Evolutionary conservation across 2,113 vertebrate genomes (phyloP).

Genomic region (Ciconia stormi): DNA sequence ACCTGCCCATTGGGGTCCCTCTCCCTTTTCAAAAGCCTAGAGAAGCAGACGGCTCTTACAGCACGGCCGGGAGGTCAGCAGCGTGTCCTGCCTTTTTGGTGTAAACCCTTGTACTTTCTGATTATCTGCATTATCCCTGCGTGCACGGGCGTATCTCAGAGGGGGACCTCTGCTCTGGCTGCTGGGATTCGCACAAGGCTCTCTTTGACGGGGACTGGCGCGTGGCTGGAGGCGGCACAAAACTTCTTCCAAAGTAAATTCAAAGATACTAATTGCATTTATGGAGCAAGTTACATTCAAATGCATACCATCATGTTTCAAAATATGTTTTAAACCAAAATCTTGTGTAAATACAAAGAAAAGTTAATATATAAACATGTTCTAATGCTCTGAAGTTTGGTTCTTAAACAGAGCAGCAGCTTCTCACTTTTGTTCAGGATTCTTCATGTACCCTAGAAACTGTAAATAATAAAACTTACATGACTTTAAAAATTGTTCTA

Average conservation of each 20-base stretch:
- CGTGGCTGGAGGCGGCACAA: background rate
- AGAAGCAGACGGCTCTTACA: background rate
- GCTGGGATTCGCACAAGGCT: background rate
- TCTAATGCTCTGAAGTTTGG: background rate
- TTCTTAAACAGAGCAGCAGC: background rate
- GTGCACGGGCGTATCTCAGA: accelerated
- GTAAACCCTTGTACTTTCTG: background rate
- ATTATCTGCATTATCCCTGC: background rate
- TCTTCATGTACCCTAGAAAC: background rate
- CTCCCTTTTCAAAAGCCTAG: background rate
- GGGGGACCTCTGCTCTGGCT: background rate
- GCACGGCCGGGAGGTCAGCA: background rate
- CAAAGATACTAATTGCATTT: background rate
- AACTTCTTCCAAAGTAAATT: constrained; percentile 20
- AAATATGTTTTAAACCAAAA: background rate
- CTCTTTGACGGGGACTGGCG: background rate
- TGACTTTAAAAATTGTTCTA: background rate
- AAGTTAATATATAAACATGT: background rate
- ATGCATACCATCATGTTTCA: background rate
- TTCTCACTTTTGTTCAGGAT: background rate
- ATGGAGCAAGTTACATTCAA: background rate
- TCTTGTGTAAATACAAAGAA: background rate
- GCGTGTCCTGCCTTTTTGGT: background rate
- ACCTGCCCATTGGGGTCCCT: background rate
- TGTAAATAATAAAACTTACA: background rate